Evolutionary conservation across 92 coral and sea anemone species (phyloP).

Genomic region (Pocillopora grandis): DNA sequence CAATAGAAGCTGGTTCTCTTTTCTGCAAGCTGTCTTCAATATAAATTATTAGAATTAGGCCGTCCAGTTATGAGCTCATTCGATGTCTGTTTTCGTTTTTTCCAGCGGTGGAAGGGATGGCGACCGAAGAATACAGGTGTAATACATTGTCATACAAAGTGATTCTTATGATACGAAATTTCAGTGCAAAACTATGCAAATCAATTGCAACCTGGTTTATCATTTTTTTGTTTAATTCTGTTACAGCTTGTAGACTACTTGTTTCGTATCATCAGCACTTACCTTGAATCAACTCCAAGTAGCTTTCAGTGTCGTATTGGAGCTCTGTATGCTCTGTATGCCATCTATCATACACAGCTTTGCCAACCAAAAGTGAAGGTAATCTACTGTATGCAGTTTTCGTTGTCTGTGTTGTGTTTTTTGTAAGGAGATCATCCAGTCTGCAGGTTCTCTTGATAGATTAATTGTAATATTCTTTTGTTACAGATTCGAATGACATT

Average conservation of each 20-base stretch:
- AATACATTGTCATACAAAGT: background rate
- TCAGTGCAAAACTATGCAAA: too few species aligned
- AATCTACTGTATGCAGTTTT: background rate
- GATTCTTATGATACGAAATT: background rate
- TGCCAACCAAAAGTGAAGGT: conserved; percentile 92
- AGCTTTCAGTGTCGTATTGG: conserved; percentile 91
- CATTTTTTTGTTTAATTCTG: background rate
- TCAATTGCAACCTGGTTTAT: too few species aligned
- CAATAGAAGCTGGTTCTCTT: background rate
- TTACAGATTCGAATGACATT: conserved; percentile 89
- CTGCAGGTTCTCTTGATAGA: background rate
- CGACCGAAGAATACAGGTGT: conserved; percentile 72
- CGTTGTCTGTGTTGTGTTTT: background rate
- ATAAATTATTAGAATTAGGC: background rate
- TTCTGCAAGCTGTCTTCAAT: background rate
- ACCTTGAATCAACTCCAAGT: conserved; percentile 76
- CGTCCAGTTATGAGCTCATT: background rate
- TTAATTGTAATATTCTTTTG: background rate
- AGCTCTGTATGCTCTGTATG: conserved; percentile 88
- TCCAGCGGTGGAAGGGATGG: conserved; percentile 73
- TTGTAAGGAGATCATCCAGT: background rate
- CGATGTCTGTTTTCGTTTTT: conserved; percentile 3
- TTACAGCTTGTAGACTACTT: conserved; percentile 86
- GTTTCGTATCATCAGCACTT: conserved; percentile 80
- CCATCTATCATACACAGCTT: conserved; percentile 83